Base-by-base conservation (phyloP, 2,797 vertebrate species). In the Mus caroli region DNA sequence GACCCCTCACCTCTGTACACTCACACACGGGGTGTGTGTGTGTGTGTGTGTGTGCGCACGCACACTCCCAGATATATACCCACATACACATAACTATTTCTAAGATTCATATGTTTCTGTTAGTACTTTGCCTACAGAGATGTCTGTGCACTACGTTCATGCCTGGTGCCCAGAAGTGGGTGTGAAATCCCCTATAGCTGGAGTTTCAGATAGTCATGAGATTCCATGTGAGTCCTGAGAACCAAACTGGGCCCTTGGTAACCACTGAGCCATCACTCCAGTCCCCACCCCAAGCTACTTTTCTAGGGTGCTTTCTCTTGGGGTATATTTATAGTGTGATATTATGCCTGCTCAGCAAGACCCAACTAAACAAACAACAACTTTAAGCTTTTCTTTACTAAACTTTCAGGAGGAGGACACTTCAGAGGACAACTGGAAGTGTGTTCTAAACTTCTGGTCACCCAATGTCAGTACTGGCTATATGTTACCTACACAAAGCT, bases 391-490 rank as follows among this genome's bases (percentile, higher is more conserved):
- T 88, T 78, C 52, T 78, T 94, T n/a, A 73, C 31, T 83, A 11
- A 80, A 40, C 75, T 86, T 96, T 64, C 78, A 88, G 77, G n/a
- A 95, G 54, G 94, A 90, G 90, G 75, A 52, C 83, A 37, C 22
- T 69, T 11, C 54, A 94, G 26, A 87, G 14, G 50, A 71, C 60
- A 86, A 37, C 2, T 60, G 6, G 19, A 14, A 79, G 0, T 82
- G 76, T n/a, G 43, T 43, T 64, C 24, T 77, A n/a, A 69, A 79
- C 56, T 64, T n/a, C 60, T 58, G n/a, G n/a, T 64, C 24, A 14
- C 26, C 62, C 50, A 11, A 11, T 1, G 64, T 60, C 52, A 13
- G 26, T 40, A 75, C 69, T 14, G 37, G 69, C 34, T 76, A 3
- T 8, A 78, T 15, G 31, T n/a, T 22, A 92, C 56, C 83, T 77